Conservation (phyloP, 2,113 vertebrate genomes). For the Centrocercus urophasianus region DNA sequence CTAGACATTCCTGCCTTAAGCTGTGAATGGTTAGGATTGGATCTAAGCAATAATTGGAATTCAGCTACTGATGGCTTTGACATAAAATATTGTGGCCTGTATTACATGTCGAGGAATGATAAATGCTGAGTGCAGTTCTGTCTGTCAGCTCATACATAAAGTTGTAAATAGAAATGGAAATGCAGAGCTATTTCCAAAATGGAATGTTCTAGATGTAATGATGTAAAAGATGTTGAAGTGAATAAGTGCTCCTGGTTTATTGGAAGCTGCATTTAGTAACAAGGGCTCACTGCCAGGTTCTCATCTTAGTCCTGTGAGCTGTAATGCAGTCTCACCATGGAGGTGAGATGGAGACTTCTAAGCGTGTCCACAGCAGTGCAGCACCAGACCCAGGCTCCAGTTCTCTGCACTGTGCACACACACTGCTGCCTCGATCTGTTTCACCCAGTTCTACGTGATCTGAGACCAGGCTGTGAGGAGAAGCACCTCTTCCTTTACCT, state of each 20-base stretch:
- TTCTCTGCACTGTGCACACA: background rate
- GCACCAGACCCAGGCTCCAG: background rate
- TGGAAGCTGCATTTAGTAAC: background rate
- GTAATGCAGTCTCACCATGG: background rate
- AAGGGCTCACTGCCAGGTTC: background rate
- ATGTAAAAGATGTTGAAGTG: background rate
- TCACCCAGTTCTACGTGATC: background rate
- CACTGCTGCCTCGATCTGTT: background rate
- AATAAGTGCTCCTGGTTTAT: background rate
- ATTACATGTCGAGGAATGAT: background rate
- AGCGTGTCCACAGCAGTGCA: background rate
- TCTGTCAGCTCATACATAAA: accelerated
- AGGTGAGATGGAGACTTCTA: too few relatives aligned
- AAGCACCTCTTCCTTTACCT: conserved; percentile 68
- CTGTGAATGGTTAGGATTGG: background rate
- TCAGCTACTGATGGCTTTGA: background rate
- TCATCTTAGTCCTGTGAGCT: accelerated
- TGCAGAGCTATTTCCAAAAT: background rate
- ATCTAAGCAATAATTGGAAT: background rate
- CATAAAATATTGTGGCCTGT: background rate
- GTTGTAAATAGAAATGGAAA: background rate
- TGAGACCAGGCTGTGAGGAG: background rate
- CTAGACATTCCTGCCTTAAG: background rate
- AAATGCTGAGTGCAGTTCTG: background rate
- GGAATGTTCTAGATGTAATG: background rate